Conservation (phyloP, 2,797 vertebrate species). For the Channa striata region DNA sequence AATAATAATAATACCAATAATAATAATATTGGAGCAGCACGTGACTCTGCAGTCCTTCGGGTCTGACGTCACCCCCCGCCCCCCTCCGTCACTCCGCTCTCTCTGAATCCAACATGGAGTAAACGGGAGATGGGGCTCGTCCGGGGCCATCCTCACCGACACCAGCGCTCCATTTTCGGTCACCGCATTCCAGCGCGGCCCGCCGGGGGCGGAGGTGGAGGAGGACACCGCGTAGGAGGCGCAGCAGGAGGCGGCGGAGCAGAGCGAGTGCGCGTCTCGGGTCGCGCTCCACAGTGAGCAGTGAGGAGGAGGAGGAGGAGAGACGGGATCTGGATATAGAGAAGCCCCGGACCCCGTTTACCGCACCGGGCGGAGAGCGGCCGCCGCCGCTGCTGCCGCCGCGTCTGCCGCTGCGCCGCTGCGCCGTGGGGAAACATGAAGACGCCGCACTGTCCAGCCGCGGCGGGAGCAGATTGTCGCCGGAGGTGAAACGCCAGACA, state of each 20-base stretch:
- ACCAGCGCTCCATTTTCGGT: conserved; percentile 60
- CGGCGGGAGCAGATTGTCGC: conserved; percentile 64
- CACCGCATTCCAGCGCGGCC: conserved; percentile 43
- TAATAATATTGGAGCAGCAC: conserved; percentile 41
- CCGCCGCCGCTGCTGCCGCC: not conserved
- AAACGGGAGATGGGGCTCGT: conserved; percentile 90
- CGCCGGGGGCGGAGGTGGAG: conserved; percentile 53
- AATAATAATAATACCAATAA: too few relatives aligned
- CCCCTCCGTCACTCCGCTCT: conserved; percentile 21
- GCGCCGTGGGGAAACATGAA: conserved; percentile 71
- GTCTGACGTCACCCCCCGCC: conserved; percentile 88
- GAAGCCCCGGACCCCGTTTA: not conserved
- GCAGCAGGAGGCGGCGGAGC: conserved; percentile 17
- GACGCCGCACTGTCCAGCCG: conserved; percentile 68
- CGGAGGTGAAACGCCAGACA: conserved; percentile 78
- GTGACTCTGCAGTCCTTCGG: conserved; percentile 78
- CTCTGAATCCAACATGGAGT: conserved; percentile 88
- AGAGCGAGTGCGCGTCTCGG: conserved; percentile 41
- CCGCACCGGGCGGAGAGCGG: conserved; percentile 6
- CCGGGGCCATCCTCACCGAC: conserved; percentile 86
- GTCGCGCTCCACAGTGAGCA: conserved; percentile 52
- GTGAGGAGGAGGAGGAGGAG: not conserved
- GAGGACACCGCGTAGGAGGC: conserved; percentile 24
- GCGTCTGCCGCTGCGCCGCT: conserved; percentile 13
- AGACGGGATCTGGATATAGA: not conserved